Evolutionary conservation across 1,140 invertebrate species (phyloP), one percentile per base, ranked within the genome.

Genomic region (Drosophila aff.): DNA sequence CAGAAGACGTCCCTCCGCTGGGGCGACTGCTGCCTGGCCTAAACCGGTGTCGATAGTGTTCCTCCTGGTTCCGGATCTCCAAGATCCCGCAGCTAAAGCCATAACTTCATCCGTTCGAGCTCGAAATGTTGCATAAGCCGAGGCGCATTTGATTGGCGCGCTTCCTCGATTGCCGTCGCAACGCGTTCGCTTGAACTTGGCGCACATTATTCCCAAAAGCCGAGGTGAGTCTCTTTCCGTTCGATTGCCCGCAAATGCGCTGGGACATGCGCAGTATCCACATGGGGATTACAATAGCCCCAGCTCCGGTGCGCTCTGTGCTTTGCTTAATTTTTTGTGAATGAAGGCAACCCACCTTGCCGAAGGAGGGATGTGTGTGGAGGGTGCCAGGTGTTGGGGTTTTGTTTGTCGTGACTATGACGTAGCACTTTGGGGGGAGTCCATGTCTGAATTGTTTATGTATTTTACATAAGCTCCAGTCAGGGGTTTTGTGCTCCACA

Each of bases 1-100:
- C 97, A 98, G 95, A 98, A 98, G 95, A 98, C 97, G 93, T 97
- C 97, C 93, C 96, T 98, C 82, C 96, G 97, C 94, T 98, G 97
- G 97, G 97, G 97, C 93, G 97, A 98, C 94, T 97, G 97, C 94
- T 98, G 97, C 77, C 65, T 44, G 33, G 46, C 43, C 63, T 68
- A 67, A 21, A 18, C 52, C 16, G 38, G 28, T 46, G 33, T 50
- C 31, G 53, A 59, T 28, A 31, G 44, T 50, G 44, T 43, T 73
- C 53, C 50, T 61, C 16, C 41, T 38, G 40, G 61, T 65, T 50
- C 66, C 53, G 78, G 65, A 85, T 81, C 62, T 55, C 15, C 21
- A 53, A 68, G 52, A 55, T 55, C 21, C 33, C 33, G 10, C 26
- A 10, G 43, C 36, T 31, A 50, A 28, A 65, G 59, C 33, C 33